Evolutionary conservation across 2,113 vertebrate species (phyloP), one percentile per base, ranked within the genome.

Genomic region (Nothoprocta perdicaria): DNA sequence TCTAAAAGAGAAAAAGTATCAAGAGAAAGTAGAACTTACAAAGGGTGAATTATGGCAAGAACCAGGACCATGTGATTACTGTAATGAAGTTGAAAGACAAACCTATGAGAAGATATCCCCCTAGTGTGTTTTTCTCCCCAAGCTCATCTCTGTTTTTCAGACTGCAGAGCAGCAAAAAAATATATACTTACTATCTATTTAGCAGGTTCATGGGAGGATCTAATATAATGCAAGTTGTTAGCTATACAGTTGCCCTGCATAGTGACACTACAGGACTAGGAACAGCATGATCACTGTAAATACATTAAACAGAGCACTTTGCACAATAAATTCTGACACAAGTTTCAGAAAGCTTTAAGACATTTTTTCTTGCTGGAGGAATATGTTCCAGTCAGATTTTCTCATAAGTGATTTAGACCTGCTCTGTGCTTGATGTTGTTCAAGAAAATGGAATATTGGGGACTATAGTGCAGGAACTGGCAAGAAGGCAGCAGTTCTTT

Each of bases 381-480:
- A 33, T 48, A 35, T 9, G 4, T 57, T 61, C 7, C 5, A 27
- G 46, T 6, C 16, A 68, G 0, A 0, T 58, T 74, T 80, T 74
- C 0, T 43, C 9, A 8, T 7, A 4, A 53, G 66, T 71, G 84
- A 2, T 57, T 92, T 48, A n/a, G 38, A 33, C 5, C 38, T 16
- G 69, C 7, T 7, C 14, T 9, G 17, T 46, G 19, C 12, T 53
- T 75, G 29, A 55, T 31, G 14, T 43, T 74, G 24, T 35, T 73
- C 17, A 45, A 14, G 23, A 46, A 52, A 15, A 1, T 1, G 0
- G 18, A 72, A 82, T 7, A n/a, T 9, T 10, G 10, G 1, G 12
- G 48, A 16, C 22, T 43, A 12, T 19, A 80, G 19, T 0, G 4
- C 77, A 85, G 24, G 24, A 79, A 68, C 5, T 13, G 9, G 3